These are phyloP conservation scores for Choristoneura fumiferana DNA, from an alignment of 1,140 invertebrate genomes.

Conservation along the genomic window DNA sequence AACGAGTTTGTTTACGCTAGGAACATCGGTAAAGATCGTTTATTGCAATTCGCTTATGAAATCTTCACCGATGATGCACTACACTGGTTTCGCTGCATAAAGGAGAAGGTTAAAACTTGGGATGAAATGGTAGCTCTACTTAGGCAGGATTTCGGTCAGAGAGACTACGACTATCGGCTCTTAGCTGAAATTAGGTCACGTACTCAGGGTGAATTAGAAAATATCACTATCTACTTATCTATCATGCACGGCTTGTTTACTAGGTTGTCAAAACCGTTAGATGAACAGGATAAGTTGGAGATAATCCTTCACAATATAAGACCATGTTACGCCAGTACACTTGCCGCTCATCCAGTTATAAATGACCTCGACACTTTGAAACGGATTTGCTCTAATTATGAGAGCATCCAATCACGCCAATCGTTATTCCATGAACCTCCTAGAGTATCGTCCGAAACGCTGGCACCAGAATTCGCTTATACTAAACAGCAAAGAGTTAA, in stretches of 20 bases:
- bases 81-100: background rate
- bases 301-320: background rate
- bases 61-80: background rate
- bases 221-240: background rate
- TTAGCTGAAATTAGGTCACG: background rate
- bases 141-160: no score
- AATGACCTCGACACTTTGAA: conserved; percentile 19
- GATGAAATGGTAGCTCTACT: no score
- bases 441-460: no score
- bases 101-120: background rate
- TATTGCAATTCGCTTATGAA: no score
- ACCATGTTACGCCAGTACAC: conserved; percentile 26
- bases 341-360: conserved; percentile 23
- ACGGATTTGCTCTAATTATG: conserved; percentile 28
- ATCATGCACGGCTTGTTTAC: background rate
- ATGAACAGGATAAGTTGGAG: background rate
- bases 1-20: no score
- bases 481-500: no score
- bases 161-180: no score
- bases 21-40: no score
- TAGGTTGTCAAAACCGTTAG: no score
- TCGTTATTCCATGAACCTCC: no score
- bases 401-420: conserved; percentile 29
- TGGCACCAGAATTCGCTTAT: no score
- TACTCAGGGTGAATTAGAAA: background rate